Evolutionary conservation across 2,113 vertebrate species (phyloP).

Genomic region (Prietella phreatophila): DNA sequence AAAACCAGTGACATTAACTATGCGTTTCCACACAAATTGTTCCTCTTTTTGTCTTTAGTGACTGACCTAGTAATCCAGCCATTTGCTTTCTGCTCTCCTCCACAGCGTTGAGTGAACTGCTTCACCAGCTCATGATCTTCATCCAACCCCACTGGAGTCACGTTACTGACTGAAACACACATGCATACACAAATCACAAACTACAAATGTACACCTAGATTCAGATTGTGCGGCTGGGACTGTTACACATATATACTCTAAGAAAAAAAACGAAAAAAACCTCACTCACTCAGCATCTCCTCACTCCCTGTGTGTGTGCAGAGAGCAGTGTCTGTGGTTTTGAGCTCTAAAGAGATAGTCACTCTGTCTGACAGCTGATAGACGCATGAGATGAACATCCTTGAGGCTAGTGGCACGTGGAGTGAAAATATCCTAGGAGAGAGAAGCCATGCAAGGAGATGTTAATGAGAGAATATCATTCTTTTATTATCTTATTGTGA

Average conservation of each 20-base stretch:
- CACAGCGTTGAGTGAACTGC: conserved; percentile 61
- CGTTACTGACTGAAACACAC: conserved; percentile 52
- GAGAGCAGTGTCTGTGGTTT: conserved; percentile 60
- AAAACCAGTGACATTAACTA: background rate
- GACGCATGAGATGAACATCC: conserved; percentile 75
- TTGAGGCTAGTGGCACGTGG: conserved; percentile 71
- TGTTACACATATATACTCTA: background rate
- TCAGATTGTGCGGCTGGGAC: background rate
- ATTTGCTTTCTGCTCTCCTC: conserved; percentile 49
- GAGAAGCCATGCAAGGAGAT: background rate
- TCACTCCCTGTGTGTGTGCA: conserved; percentile 49
- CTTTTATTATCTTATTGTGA: background rate
- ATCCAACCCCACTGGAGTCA: conserved; percentile 51
- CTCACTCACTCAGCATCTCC: conserved; percentile 58
- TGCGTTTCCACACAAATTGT: background rate
- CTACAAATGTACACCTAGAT: background rate
- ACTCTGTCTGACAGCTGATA: conserved; percentile 73
- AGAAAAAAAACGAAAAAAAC: background rate
- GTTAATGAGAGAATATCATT: background rate
- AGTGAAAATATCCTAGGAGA: conserved; percentile 84
- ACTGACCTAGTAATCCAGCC: conserved; percentile 69
- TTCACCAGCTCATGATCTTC: conserved; percentile 57
- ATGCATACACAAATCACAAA: background rate
- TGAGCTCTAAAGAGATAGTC: conserved; percentile 74
- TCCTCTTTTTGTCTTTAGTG: background rate